Base-by-base conservation (phyloP, 2,797 vertebrate species). In the Syndactyla subalaris region DNA sequence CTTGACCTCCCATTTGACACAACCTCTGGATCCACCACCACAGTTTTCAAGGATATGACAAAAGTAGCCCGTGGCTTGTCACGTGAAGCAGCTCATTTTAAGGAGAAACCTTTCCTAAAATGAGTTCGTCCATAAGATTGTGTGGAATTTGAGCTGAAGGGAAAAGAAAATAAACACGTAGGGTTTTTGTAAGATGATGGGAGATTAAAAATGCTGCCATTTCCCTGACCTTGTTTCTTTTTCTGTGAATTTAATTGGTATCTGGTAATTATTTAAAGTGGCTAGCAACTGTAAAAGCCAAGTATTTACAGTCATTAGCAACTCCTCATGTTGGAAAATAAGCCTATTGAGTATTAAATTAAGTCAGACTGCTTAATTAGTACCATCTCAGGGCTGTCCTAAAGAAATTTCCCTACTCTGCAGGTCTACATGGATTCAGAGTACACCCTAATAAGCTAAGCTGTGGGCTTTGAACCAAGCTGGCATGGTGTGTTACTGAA, bases 251-350 rank as follows among this genome's bases (percentile, higher is more conserved):
- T 85, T 95, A 94, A 87, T 87, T 90, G 71, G 45, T 88, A 80
- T 74, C 85, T 68, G 73, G 74, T 77, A 92, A 87, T 92, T 95
- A 95, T 68, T 93, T 89, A 46, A 94, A 93, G 83, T 72, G 93
- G 83, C 61, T 95, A 92, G 57, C 83, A 90, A 92, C 4, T 45
- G 34, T 65, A 94, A 72, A 94, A 74, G 46, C 24, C 67, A 87
- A 73, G 74, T 93, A 90, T 96, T 94, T 96, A 73, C 63, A 91
- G 86, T 93, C 65, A 85, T 93, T 96, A 97, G 58, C 85, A 89
- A 26, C 81, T 95, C 61, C 26, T 87, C 13, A 26, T 85, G 74
- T 82, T 72, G 61, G 74, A 93, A 95, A 95, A 95, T 90, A 92
- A 94, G 77, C 88, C 78, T 72, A n/a, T 9, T 93, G 94, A 91